Conservation (phyloP, 2,888 invertebrate species). For the Calliphora vomitoria region DNA sequence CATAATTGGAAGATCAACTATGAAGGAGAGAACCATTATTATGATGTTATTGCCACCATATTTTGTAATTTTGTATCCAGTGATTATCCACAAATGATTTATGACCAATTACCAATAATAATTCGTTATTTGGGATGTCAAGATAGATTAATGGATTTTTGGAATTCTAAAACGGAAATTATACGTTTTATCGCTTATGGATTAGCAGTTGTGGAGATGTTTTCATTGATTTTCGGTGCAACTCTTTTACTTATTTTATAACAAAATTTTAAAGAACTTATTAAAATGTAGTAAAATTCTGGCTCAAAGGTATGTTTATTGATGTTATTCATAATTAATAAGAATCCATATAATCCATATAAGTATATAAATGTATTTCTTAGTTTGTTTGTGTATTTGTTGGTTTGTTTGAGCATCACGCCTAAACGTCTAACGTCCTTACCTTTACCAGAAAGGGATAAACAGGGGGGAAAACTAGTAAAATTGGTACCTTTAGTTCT, state of each 20-base stretch:
- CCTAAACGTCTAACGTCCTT: too few species aligned
- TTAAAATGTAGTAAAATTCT: too few species aligned
- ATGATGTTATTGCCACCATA: background rate
- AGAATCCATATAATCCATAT: too few species aligned
- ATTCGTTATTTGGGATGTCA: conserved; percentile 16
- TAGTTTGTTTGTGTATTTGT: too few species aligned
- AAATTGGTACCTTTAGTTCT: too few species aligned
- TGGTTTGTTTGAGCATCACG: too few species aligned
- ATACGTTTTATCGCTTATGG: background rate
- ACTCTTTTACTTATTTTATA: background rate
- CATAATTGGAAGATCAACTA: background rate
- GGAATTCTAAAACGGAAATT: conserved; percentile 14
- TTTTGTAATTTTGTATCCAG: conserved; percentile 34
- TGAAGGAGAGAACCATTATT: background rate
- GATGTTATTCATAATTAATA: too few species aligned
- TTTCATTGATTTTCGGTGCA: background rate
- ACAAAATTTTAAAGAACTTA: background rate
- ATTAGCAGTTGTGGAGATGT: conserved; percentile 2
- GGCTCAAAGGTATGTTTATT: too few species aligned
- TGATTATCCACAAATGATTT: conserved; percentile 30
- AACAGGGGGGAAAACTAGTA: too few species aligned
- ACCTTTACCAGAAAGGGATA: too few species aligned
- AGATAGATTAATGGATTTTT: background rate
- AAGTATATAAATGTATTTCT: too few species aligned
- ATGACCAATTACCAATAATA: background rate